A percentile compares a stretch with the other conserved stretches of the same genome.
Conservation (phyloP, 2,888 invertebrate species). For the Ochropacha duplaris region DNA sequence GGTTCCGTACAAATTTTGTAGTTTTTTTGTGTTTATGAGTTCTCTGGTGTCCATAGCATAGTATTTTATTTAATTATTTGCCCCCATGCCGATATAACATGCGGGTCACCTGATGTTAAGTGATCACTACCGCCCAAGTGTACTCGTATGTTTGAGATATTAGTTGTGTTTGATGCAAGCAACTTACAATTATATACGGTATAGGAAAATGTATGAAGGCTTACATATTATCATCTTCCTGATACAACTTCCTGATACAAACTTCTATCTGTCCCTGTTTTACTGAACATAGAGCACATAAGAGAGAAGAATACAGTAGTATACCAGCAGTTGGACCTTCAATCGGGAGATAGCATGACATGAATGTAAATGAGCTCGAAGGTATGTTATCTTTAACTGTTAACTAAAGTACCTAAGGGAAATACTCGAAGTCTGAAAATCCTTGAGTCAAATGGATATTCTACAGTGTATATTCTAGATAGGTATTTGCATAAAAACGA, state of each 20-base stretch:
- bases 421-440: neutral
- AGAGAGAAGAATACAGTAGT: neutral
- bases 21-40: too few species aligned
- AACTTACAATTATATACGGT: too few species aligned
- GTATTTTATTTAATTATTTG: too few species aligned
- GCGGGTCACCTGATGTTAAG: too few species aligned
- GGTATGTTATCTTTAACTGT: conserved; percentile 38
- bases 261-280: neutral
- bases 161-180: too few species aligned
- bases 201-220: too few species aligned
- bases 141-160: too few species aligned
- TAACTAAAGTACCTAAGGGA: conserved; percentile 24
- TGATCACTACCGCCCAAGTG: too few species aligned
- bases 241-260: neutral
- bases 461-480: neutral
- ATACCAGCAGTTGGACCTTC: neutral
- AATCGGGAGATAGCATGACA: conserved; percentile 28
- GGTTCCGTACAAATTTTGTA: too few species aligned
- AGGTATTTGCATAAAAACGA: neutral
- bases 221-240: too few species aligned
- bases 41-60: too few species aligned
- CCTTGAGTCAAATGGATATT: neutral
- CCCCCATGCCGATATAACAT: too few species aligned
- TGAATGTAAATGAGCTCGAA: conserved; percentile 39
- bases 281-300: neutral